These are phyloP conservation scores for Hedya salicella DNA, from an alignment of 2,888 invertebrate genomes.

Conservation along the genomic window DNA sequence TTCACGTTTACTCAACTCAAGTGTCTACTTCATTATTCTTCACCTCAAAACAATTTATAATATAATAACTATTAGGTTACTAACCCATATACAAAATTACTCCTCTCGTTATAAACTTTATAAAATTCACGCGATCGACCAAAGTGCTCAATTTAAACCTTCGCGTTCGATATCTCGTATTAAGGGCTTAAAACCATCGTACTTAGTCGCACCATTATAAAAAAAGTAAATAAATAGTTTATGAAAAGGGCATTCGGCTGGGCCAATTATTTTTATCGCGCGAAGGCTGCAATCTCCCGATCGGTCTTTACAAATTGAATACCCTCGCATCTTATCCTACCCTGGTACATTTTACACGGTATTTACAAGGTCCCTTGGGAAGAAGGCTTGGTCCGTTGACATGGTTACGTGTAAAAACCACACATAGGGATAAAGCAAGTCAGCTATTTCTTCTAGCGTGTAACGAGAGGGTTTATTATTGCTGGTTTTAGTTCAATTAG, in stretches of 20 bases:
- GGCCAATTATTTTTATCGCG: slow-evolving; percentile 64
- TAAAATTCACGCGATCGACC: slow-evolving; percentile 42
- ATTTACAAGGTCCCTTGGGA: slow-evolving; percentile 76
- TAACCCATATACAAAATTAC: neutral
- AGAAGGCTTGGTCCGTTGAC: slow-evolving; percentile 50
- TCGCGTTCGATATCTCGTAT: slow-evolving; percentile 50
- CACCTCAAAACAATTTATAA: neutral
- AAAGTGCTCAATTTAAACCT: slow-evolving; percentile 38
- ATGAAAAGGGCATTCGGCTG: slow-evolving; percentile 57
- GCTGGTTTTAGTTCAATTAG: neutral
- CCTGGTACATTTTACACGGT: slow-evolving; percentile 76
- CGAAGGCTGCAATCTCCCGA: slow-evolving; percentile 45
- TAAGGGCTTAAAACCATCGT: slow-evolving; percentile 51
- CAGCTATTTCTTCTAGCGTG: neutral
- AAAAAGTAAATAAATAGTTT: slow-evolving; percentile 59
- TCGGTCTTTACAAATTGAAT: slow-evolving; percentile 45
- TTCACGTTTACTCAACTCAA: neutral
- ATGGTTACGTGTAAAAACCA: slow-evolving; percentile 25
- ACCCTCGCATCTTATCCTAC: slow-evolving; percentile 57
- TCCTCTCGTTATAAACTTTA: slow-evolving; percentile 21
- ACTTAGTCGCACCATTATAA: slow-evolving; percentile 57
- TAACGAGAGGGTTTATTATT: slow-evolving; percentile 8
- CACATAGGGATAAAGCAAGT: neutral
- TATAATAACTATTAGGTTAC: neutral
- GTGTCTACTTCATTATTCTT: no score